These are phyloP conservation scores for Leptothorax acervorum DNA, from an alignment of 2,888 invertebrate genomes.

Conservation along the genomic window DNA sequence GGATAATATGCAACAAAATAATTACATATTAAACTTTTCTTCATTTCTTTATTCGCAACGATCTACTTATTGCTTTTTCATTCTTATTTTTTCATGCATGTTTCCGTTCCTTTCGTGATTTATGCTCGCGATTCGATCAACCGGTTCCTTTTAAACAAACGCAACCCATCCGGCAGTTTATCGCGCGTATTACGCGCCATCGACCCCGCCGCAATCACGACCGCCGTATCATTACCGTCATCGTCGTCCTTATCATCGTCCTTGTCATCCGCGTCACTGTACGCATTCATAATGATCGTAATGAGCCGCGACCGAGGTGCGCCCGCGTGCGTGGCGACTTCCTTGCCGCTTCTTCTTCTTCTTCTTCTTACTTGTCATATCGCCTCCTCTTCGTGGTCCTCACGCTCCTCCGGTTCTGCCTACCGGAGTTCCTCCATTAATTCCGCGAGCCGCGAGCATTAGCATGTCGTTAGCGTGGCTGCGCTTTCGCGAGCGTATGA, in stretches of 20 bases:
- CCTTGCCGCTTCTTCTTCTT: neutral
- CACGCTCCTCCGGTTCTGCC: slow-evolving; percentile 35
- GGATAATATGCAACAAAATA: neutral
- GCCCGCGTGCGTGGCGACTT: slow-evolving; percentile 43
- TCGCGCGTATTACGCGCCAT: slow-evolving; percentile 57
- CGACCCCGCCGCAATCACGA: slow-evolving; percentile 45
- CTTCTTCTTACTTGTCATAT: slow-evolving; percentile 12
- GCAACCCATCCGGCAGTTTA: slow-evolving; percentile 46
- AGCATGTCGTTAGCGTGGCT: slow-evolving; percentile 75
- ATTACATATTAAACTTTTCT: neutral
- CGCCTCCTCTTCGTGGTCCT: slow-evolving; percentile 29
- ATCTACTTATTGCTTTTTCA: neutral
- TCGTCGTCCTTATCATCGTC: slow-evolving; percentile 51
- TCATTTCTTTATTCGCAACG: neutral
- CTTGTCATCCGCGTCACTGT: slow-evolving; percentile 54
- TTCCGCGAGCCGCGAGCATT: slow-evolving; percentile 72
- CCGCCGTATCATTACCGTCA: slow-evolving; percentile 52
- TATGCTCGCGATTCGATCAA: slow-evolving; percentile 1
- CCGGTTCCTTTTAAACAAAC: slow-evolving; percentile 32
- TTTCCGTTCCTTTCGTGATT: neutral
- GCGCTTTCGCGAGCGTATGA: slow-evolving; percentile 67
- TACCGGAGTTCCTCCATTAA: slow-evolving; percentile 73
- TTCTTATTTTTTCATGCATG: neutral
- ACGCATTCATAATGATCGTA: slow-evolving; percentile 54
- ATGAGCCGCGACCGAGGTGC: slow-evolving; percentile 50